Evolutionary conservation across 1,140 invertebrate species (phyloP), one percentile per base, ranked within the genome.

Genomic region (Liolophura sinensis): DNA sequence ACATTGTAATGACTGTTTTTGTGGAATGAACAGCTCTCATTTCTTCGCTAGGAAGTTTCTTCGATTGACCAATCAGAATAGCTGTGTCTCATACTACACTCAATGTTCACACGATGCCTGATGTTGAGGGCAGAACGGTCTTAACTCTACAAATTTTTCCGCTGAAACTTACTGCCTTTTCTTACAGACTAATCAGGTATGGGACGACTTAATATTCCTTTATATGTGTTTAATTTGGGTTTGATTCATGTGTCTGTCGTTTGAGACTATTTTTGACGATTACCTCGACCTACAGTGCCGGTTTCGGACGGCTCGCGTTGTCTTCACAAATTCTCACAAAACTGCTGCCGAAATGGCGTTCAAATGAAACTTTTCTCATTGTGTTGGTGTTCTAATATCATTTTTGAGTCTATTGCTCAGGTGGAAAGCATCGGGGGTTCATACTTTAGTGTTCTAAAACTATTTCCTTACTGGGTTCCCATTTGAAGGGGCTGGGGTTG

Each of bases 341-440:
- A 75, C 65, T 73, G 69, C 70, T 58, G 68, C 62, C 73, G 76
- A 78, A 74, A 78, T 78, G 76, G 76, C 76, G 76, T 73, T 76
- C 76, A 76, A 78, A 78, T 62, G 58, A 69, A 74, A 74, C 73
- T 76, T 77, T 76, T 70, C 54, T 69, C 50, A 64, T 73, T 64
- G 55, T 58, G 54, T 20, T 46, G 22, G 22, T 50, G 20, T 20
- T 51, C 20, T 24, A 24, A 18, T 31, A 46, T 48, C 48, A 60
- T 51, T 22, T 50, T 15, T 60, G 20, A 12, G 18, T 56, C 25
- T 25, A 62, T 31, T 27, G 31, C n/a, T 46, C 52, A 40, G 27
- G 24, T 46, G 6, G 25, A 51, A 31, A 60, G 48, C 60, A 31
- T 62, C 46, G 27, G 27, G n/a, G 27, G n/a, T 40, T 62, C 20